Conservation (phyloP, 2,113 vertebrate species). For the Fukomys damarensis region DNA sequence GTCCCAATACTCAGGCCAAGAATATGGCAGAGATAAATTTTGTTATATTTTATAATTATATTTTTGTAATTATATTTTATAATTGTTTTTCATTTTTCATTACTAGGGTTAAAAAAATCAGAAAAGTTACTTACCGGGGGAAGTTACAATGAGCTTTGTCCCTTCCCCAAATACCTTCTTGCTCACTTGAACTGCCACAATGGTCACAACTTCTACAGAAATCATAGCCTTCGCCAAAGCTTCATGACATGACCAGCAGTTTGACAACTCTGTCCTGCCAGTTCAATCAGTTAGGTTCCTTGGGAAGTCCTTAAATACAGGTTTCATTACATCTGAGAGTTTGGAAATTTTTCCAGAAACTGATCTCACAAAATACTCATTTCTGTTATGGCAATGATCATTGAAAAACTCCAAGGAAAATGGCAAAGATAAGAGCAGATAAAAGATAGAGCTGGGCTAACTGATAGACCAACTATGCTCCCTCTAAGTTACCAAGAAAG, state of each 20-base stretch:
- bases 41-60: not conserved
- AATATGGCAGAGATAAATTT: not conserved
- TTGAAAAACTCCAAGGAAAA: not conserved
- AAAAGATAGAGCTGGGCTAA: not conserved
- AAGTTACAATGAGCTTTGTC: slow-evolving; percentile 60
- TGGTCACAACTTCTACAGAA: slow-evolving; percentile 63
- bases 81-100: not conserved
- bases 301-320: not conserved
- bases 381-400: not conserved
- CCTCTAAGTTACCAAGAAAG: slow-evolving; percentile 1
- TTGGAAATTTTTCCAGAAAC: not conserved
- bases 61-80: too few species aligned
- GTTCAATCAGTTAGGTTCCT: not conserved
- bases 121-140: slow-evolving; percentile 63
- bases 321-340: not conserved
- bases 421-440: not conserved
- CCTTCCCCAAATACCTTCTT: slow-evolving; percentile 66
- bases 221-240: not conserved
- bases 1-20: not conserved
- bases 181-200: not conserved
- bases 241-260: not conserved
- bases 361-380: not conserved
- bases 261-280: not conserved
- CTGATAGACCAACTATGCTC: not conserved
- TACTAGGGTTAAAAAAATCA: not conserved